Conservation (phyloP, 2,113 vertebrate genomes). For the Gymnarchus niloticus region DNA sequence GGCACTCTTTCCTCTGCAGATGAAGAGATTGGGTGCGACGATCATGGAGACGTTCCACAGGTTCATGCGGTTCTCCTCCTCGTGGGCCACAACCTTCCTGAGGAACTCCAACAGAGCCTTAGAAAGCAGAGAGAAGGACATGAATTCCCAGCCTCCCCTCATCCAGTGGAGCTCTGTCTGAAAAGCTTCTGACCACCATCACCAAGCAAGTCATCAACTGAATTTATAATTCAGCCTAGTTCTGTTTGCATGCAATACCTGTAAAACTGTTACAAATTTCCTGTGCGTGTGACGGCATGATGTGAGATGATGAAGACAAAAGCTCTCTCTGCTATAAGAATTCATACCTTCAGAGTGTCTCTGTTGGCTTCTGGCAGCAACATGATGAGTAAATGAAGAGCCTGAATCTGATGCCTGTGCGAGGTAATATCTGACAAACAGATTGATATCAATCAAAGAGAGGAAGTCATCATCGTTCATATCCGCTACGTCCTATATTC, state of each 20-base stretch:
- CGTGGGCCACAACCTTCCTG: slow-evolving; percentile 79
- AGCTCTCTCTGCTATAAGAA: neutral
- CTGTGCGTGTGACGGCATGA: neutral
- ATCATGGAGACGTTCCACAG: slow-evolving; percentile 95
- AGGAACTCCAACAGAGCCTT: slow-evolving; percentile 87
- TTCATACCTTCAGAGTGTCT: slow-evolving; percentile 78
- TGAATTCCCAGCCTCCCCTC: neutral
- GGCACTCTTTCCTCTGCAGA: slow-evolving; percentile 68
- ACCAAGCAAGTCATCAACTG: neutral
- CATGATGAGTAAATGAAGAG: slow-evolving; percentile 84
- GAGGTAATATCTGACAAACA: slow-evolving; percentile 73
- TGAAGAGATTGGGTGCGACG: slow-evolving; percentile 90
- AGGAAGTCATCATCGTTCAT: neutral
- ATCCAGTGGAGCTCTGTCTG: neutral
- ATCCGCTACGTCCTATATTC: neutral
- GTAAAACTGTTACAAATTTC: neutral
- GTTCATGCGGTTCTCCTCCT: slow-evolving; percentile 92
- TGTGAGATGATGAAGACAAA: neutral
- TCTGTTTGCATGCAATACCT: too few relatives aligned
- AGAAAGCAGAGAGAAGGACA: neutral
- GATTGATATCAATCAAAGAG: slow-evolving; percentile 28
- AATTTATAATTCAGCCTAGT: neutral
- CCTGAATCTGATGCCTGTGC: slow-evolving; percentile 81
- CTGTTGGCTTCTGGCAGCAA: slow-evolving; percentile 84
- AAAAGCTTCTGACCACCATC: neutral